Base-by-base conservation (phyloP, 2,797 vertebrate genomes). In the Luscinia luscinia region DNA sequence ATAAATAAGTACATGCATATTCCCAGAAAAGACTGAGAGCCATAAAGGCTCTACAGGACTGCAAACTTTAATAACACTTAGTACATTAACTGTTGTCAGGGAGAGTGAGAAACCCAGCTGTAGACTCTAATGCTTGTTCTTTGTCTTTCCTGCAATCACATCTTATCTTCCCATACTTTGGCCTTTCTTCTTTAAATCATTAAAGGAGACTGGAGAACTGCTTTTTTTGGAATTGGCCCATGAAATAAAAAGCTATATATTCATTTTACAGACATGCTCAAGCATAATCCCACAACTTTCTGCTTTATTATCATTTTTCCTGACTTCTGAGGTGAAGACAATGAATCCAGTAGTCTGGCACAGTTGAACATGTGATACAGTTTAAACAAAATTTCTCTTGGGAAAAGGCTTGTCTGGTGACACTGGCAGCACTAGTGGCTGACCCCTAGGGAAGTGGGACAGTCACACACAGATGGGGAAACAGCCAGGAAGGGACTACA, bases 401-500 rank as follows among this genome's bases (percentile, higher is more conserved):
- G 93, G 92, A 95, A 95, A 90, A 90, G 61, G 46, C 40, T 81
- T 93, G 68, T 89, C 88, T 94, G 81, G 89, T 92, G 96, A 92
- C 94, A 96, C 64, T 73, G 77, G 59, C 85, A 95, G 89, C 88
- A 81, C 51, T 80, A 85, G 74, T 91, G 72, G 68, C 66, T 80
- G 94, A 94, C 93, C 96, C 87, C 85, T 48, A 84, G 93, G 96
- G 95, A 95, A 97, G 68, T 87, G 94, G 92, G 95, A 94, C 85
- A 89, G 91, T 52, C 86, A 91, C 57, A 94, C 97, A 97, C 98
- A 98, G 98, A 98, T 98, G 98, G 98, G 98, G 96, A 96, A 97
- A 97, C 97, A 97, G 98, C 97, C 97, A 98, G 96, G 97, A 98
- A 98, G 93, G 90, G 95, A 81, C 89, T 93, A 81, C 73, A 84